Evolutionary conservation across 1,140 invertebrate species (phyloP).

Genomic region (Drosophila miranda): DNA sequence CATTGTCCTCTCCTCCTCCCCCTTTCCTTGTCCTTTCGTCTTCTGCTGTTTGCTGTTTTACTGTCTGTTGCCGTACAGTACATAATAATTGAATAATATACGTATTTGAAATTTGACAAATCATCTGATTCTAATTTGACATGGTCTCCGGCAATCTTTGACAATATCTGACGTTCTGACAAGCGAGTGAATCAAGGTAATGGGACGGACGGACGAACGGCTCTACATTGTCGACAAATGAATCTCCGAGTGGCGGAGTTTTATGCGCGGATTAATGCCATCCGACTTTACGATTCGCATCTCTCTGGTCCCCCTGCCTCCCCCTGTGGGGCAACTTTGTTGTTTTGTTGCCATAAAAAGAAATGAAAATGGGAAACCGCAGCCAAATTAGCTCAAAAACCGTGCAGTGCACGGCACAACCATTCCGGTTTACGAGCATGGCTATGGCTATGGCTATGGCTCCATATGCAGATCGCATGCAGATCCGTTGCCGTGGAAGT

Average conservation of each 20-base stretch:
- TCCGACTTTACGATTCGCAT: constrained; percentile 59
- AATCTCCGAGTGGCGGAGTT: constrained; percentile 37
- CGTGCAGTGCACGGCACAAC: constrained; percentile 1
- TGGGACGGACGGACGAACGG: constrained; percentile 5
- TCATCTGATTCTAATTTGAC: constrained; percentile 78
- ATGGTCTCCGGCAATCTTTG: constrained; percentile 49
- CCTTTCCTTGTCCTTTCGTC: too few relatives aligned
- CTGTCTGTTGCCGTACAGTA: constrained; percentile 30
- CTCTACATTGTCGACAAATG: constrained; percentile 32
- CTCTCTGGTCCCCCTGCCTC: constrained; percentile 30
- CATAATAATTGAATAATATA: constrained; percentile 81
- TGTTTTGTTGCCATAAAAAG: constrained; percentile 57
- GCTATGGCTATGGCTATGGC: constrained; percentile 54
- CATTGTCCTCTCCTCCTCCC: constrained; percentile 14
- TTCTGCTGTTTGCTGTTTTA: constrained; percentile 7
- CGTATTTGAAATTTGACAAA: constrained; percentile 77
- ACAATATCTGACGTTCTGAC: constrained; percentile 14
- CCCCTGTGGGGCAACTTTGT: constrained; percentile 57
- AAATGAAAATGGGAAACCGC: constrained; percentile 34
- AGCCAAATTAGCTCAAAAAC: constrained; percentile 61
- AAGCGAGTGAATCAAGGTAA: constrained; percentile 35
- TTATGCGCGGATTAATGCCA: constrained; percentile 71
- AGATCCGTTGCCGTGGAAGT: constrained; percentile 65
- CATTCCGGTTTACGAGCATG: too few relatives aligned
- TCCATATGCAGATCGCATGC: constrained; percentile 52